A percentile compares a stretch with the other conserved stretches of the same genome.
Evolutionary conservation across 2,113 vertebrate species (phyloP).

Genomic region (Nycticebus coucang): DNA sequence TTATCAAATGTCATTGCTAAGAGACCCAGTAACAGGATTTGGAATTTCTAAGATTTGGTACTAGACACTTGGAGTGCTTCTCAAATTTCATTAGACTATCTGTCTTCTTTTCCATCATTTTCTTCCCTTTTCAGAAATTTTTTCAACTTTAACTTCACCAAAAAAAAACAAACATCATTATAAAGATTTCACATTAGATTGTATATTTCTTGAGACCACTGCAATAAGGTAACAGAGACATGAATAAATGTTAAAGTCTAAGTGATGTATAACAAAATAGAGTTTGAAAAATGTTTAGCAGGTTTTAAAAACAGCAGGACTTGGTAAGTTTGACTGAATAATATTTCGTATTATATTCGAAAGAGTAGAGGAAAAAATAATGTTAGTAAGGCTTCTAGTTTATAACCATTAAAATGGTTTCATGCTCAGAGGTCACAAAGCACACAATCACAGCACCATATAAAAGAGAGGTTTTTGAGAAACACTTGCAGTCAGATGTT

Average conservation of each 20-base stretch:
- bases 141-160: not conserved
- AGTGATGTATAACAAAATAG: not conserved
- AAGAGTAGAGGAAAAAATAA: not conserved
- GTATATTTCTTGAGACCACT: not conserved
- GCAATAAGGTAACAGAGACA: not conserved
- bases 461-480: not conserved
- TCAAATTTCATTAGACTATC: not conserved
- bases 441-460: not conserved
- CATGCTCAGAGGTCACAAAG: fast-evolving
- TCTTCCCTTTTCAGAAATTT: not conserved
- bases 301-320: not conserved
- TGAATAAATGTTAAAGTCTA: not conserved
- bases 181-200: not conserved
- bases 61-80: not conserved
- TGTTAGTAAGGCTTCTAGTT: not conserved
- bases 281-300: not conserved
- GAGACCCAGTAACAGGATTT: not conserved
- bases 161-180: not conserved
- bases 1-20: not conserved
- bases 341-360: not conserved
- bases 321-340: not conserved
- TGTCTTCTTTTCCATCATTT: not conserved
- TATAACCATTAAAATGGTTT: not conserved
- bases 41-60: not conserved
- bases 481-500: not conserved